A percentile compares a stretch with the other conserved stretches of the same genome.
Conservation (phyloP, 2,113 vertebrate species). For the Perognathus longimembris region DNA sequence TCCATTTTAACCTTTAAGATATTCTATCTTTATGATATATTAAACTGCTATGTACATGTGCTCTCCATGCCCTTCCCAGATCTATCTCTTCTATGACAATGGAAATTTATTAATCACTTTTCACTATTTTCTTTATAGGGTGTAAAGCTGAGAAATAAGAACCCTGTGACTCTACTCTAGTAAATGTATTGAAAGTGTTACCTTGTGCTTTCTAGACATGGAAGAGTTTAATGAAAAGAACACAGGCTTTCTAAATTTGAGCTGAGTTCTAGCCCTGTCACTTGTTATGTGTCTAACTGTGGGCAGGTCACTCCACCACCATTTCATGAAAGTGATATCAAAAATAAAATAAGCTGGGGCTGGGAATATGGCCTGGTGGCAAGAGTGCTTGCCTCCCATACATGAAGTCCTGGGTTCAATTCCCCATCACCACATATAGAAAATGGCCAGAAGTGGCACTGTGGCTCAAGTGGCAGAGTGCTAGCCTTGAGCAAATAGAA, state of each 20-base stretch:
- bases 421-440: too few relatives aligned
- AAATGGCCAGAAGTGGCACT: too few relatives aligned
- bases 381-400: too few relatives aligned
- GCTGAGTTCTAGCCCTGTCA: constrained; percentile 4
- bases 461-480: too few relatives aligned
- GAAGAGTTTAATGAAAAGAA: neutral
- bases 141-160: constrained; percentile 29
- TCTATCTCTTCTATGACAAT: constrained; percentile 12
- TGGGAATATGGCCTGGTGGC: too few relatives aligned
- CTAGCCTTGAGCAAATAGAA: too few relatives aligned
- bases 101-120: constrained; percentile 11
- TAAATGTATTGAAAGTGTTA: neutral
- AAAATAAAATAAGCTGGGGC: too few relatives aligned
- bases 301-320: neutral
- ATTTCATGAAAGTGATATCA: neutral
- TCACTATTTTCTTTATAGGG: constrained; percentile 21
- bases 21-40: constrained; percentile 19
- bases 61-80: neutral
- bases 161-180: neutral
- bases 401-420: too few relatives aligned
- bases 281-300: neutral
- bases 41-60: neutral
- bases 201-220: constrained; percentile 12
- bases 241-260: neutral
- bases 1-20: constrained; percentile 35